Base-by-base conservation (phyloP, 2,113 vertebrate genomes). In the Cyprinodon variegatus region DNA sequence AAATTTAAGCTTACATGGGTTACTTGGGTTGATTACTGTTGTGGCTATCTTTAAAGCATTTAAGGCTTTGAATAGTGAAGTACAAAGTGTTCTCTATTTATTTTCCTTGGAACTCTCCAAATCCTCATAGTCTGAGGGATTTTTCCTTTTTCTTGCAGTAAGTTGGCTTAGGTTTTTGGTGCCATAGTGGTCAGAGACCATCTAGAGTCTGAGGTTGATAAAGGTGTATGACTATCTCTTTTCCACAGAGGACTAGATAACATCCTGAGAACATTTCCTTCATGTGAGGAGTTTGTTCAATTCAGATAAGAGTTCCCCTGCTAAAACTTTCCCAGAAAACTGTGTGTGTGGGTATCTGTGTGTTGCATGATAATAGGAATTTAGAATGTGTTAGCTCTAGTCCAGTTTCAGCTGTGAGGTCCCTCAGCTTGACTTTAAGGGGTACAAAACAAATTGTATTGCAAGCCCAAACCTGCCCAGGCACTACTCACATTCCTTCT, bases 201-300 rank as follows among this genome's bases (percentile, higher is more conserved):
- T 87, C 87, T 77, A 84, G 78, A 87, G 84, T 87, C 78, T 81
- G 84, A 89, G 67, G 72, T 62, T 41, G 89, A 91, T 91, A 92
- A 90, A 89, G 82, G 88, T 88, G 78, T 64, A 82, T 48, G 79
- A 74, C 85, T 88, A 92, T 90, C 88, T 91, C 73, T 76, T 90
- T 90, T 87, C 85, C 83, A 92, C 86, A 90, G 86, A 86, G 83
- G 82, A 90, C 86, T 75, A 83, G 90, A 92, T 93, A 91, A 90
- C 81, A 90, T 92, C 90, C 88, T 77, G 87, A 92, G 85, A 90
- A 90, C 88, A 88, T 90, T 92, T 81, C 88, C 90, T 90, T 90
- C 86, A 90, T 83, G 86, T 12, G 41, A 87, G 78, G 82, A 88
- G 90, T 89, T 92, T 88, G 86, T 84, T 83, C 83, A 65, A 78